Percentiles rank a stretch among this genome's conserved stretches.
Evolutionary conservation across 2,888 invertebrate genomes (phyloP).

Genomic region (Brachylomia viminalis): DNA sequence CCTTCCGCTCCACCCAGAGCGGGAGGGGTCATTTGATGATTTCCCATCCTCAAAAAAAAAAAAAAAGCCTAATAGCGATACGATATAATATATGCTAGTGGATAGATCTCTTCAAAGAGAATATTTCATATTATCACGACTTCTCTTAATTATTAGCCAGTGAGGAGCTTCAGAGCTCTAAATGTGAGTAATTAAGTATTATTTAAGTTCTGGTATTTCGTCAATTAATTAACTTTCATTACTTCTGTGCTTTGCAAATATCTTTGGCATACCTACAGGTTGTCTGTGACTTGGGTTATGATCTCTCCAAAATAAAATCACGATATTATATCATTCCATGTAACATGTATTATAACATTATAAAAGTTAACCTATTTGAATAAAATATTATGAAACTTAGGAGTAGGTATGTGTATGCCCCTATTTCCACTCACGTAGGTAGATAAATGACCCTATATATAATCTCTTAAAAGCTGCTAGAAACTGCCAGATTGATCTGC

Average conservation of each 20-base stretch:
- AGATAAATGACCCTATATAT: slow-evolving; percentile 29
- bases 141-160: neutral
- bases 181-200: neutral
- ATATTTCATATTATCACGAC: neutral
- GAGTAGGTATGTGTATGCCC: no score
- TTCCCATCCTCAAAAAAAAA: no score
- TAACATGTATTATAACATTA: no score
- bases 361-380: neutral
- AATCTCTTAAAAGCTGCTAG: slow-evolving; percentile 27
- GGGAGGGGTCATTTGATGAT: no score
- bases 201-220: no score
- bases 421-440: neutral
- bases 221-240: neutral
- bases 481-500: slow-evolving; percentile 32
- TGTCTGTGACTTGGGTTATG: neutral
- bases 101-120: neutral
- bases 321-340: no score
- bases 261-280: neutral
- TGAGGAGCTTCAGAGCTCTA: neutral
- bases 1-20: no score
- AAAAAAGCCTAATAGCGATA: neutral
- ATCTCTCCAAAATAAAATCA: neutral
- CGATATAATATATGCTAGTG: neutral
- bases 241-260: neutral
- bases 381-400: neutral